Conservation (phyloP, 37 sponge, comb jelly and placozoan species). For the Chondrosia reniformis region DNA sequence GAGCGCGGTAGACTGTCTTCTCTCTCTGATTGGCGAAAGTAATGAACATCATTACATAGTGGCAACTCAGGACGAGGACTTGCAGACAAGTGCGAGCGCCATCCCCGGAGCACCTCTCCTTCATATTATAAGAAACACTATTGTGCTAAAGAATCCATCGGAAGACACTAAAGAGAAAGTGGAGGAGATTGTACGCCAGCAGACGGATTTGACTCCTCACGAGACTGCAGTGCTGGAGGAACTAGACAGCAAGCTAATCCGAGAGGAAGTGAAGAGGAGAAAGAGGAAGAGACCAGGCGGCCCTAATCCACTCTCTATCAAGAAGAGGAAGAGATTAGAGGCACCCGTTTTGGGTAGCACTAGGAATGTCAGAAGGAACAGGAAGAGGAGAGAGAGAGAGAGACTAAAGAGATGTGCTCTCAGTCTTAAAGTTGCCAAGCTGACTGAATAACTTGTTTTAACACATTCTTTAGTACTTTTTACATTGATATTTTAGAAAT, state of each 20-base stretch:
- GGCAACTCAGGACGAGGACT: no score
- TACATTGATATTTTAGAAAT: no score
- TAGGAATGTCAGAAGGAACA: no score
- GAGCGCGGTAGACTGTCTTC: constrained; percentile 66
- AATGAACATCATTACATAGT: no score
- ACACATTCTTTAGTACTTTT: no score
- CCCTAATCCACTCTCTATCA: constrained; percentile 87
- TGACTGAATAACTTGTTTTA: no score
- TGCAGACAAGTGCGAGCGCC: no score
- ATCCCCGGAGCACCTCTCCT: constrained; percentile 70
- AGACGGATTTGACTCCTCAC: constrained; percentile 28
- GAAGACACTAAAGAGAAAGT: constrained; percentile 34
- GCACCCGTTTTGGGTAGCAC: not conserved
- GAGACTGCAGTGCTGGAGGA: constrained; percentile 40
- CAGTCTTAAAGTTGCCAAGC: no score
- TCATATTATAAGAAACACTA: constrained; percentile 68
- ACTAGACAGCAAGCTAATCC: not conserved
- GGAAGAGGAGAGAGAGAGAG: no score
- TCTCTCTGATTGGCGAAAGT: constrained; percentile 60
- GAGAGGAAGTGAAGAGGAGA: not conserved
- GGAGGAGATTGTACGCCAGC: constrained; percentile 64
- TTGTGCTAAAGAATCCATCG: constrained; percentile 66
- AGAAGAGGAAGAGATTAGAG: constrained; percentile 50
- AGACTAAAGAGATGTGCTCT: no score
- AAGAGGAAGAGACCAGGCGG: constrained; percentile 62